These are phyloP conservation scores for Zootoca vivipara DNA, from an alignment of 2,113 vertebrate genomes.

Conservation along the genomic window DNA sequence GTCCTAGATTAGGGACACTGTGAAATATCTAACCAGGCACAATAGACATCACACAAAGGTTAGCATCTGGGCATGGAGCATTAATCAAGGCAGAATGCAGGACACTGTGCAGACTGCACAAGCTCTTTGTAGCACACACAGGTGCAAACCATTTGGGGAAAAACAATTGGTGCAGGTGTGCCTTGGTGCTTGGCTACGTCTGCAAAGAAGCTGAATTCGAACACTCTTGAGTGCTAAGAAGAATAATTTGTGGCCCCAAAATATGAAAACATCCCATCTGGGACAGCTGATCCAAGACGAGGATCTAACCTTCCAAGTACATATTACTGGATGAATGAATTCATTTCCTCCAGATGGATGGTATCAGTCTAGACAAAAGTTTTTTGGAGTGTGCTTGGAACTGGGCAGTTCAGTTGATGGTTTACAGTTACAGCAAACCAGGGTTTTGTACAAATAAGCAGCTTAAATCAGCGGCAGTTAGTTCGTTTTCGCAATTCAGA, in stretches of 20 bases:
- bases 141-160: neutral
- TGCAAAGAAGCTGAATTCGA: neutral
- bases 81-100: neutral
- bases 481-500: neutral
- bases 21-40: neutral
- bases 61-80: neutral
- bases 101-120: neutral
- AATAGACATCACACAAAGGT: neutral
- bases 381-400: neutral
- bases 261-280: conserved; percentile 8
- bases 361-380: neutral
- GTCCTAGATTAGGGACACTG: neutral
- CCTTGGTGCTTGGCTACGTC: neutral
- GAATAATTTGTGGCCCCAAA: conserved; percentile 12
- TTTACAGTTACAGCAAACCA: neutral
- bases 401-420: neutral
- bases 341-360: neutral
- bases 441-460: no score
- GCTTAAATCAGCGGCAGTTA: neutral
- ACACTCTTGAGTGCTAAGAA: conserved; percentile 27
- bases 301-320: conserved; percentile 25
- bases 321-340: neutral
- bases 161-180: neutral
- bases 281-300: conserved; percentile 54
- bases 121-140: neutral